phyloP scores from a whole-genome alignment of 2,113 vertebrate species.

The Furnarius figulus region DNA sequence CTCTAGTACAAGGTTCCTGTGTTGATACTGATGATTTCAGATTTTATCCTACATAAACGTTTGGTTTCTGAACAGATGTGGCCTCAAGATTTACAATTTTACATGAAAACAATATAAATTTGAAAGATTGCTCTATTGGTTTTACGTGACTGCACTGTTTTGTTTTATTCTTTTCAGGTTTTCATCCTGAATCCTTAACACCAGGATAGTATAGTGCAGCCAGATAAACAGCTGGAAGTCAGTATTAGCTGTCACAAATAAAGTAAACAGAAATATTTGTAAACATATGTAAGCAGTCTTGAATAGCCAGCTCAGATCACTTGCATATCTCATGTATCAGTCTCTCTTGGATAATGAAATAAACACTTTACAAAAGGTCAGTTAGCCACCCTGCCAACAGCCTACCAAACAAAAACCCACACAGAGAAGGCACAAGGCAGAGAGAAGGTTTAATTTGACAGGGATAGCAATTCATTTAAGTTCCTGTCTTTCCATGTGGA shows the following conservation, averaged over 20 bases:
- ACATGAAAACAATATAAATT: background rate
- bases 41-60: background rate
- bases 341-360: background rate
- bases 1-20: background rate
- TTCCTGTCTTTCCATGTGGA: background rate
- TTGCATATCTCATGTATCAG: background rate
- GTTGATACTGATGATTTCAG: background rate
- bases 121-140: background rate
- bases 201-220: background rate
- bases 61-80: background rate
- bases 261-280: constrained; percentile 16
- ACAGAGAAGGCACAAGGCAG: background rate
- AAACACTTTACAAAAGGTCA: background rate
- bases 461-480: background rate
- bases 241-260: background rate
- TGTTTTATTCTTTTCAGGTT: background rate
- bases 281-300: background rate
- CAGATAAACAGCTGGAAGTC: constrained; percentile 28
- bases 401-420: background rate
- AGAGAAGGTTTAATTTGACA: background rate
- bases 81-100: background rate
- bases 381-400: background rate
- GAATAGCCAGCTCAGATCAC: background rate
- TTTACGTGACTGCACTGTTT: background rate
- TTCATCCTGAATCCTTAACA: background rate